Percentiles rank a stretch among this genome's conserved stretches.
phyloP scores from a whole-genome alignment of 2,113 vertebrate species.

The Thunnus thynnus region DNA sequence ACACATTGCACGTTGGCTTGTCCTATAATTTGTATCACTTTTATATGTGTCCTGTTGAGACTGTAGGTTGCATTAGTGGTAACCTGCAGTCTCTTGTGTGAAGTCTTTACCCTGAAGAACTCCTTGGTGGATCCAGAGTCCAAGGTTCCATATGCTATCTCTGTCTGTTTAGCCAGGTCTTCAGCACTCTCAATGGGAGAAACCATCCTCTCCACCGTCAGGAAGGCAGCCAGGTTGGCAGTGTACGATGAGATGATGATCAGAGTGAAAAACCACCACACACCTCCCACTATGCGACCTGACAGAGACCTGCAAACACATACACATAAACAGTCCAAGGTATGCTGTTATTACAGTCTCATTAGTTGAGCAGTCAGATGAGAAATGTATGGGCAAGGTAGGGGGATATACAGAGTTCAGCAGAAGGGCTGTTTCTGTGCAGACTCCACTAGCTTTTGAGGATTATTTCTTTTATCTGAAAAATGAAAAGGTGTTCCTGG shows the following conservation, averaged over 20 bases:
- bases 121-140: constrained; percentile 99
- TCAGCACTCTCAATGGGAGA: constrained; percentile 98
- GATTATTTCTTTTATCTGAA: no score
- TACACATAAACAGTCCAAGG: neutral
- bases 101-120: constrained; percentile 94
- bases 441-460: no score
- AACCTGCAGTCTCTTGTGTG: no score
- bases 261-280: constrained; percentile 99
- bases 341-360: neutral
- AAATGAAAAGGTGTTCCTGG: no score
- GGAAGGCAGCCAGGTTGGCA: constrained; percentile 98
- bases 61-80: no score
- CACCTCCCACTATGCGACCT: constrained; percentile 97
- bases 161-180: constrained; percentile 97
- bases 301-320: constrained; percentile 89
- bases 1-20: no score
- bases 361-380: neutral
- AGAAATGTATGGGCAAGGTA: neutral
- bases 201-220: constrained; percentile 98
- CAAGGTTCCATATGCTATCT: constrained; percentile 97
- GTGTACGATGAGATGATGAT: constrained; percentile 99
- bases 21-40: no score
- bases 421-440: no score
- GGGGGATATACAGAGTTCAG: no score
- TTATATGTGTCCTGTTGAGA: no score